Conservation (phyloP, 2,797 vertebrate genomes). For the Halcyon smyrnensis region DNA sequence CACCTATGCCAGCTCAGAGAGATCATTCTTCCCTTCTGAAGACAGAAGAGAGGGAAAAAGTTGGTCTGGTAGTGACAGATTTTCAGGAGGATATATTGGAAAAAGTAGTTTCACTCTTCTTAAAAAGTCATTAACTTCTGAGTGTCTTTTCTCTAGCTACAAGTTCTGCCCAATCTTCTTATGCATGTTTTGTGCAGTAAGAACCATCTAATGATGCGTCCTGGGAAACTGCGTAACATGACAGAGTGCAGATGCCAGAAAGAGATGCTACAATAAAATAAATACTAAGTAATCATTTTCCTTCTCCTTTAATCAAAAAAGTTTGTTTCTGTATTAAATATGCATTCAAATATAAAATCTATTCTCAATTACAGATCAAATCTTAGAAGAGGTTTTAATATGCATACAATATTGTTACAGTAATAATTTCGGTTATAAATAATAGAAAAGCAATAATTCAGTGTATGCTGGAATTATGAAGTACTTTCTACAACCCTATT, state of each 20-base stretch:
- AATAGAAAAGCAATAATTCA: conserved; percentile 33
- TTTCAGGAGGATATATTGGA: neutral
- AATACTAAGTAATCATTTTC: neutral
- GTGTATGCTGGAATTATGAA: neutral
- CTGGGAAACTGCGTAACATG: neutral
- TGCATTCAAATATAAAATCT: neutral
- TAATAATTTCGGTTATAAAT: conserved; percentile 21
- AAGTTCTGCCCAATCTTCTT: neutral
- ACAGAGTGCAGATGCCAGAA: neutral
- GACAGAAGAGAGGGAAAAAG: neutral
- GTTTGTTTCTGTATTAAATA: neutral
- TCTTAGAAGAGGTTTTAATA: neutral
- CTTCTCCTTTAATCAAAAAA: neutral
- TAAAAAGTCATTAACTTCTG: neutral
- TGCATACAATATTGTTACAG: neutral
- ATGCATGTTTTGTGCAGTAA: neutral
- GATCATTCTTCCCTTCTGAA: neutral
- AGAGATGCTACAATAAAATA: neutral
- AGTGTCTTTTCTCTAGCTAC: neutral
- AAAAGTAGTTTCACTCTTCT: neutral
- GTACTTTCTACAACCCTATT: neutral
- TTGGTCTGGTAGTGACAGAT: neutral
- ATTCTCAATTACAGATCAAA: conserved; percentile 5
- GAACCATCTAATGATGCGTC: neutral
- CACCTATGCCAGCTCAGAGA: neutral